These are phyloP conservation scores for Atlantisia rogersi DNA, from an alignment of 2,113 vertebrate species.

Conservation along the genomic window DNA sequence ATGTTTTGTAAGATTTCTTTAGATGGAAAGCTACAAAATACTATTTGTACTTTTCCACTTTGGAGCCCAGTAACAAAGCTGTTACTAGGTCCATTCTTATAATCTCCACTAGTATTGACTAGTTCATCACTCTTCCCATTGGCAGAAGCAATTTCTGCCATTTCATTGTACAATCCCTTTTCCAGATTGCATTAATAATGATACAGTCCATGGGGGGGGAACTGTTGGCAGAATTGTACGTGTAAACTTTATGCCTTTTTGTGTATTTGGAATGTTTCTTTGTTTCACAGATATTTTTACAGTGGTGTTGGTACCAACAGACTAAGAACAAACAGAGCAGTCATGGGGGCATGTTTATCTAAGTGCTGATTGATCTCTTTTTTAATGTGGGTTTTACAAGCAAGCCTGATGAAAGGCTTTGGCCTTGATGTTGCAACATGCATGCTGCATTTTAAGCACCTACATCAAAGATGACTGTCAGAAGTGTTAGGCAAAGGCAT, in stretches of 20 bases:
- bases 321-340: constrained; percentile 4
- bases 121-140: neutral
- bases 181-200: neutral
- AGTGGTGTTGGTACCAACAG: constrained; percentile 1
- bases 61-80: neutral
- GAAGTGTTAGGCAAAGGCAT: neutral
- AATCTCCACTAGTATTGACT: neutral
- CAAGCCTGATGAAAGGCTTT: constrained; percentile 8
- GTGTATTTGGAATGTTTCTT: neutral
- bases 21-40: neutral
- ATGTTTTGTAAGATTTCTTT: neutral
- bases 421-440: neutral
- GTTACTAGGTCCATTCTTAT: neutral
- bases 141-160: neutral
- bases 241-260: constrained; percentile 26
- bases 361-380: constrained; percentile 14
- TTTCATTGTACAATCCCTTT: neutral
- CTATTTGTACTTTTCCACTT: neutral
- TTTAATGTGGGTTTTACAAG: constrained; percentile 21
- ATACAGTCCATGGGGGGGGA: neutral
- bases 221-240: constrained; percentile 16
- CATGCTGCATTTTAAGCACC: neutral
- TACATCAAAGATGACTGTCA: neutral
- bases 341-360: constrained; percentile 4
- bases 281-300: constrained; percentile 41